Base-by-base conservation (phyloP, 2,113 vertebrate species). In the Ancistrus triradiatus region DNA sequence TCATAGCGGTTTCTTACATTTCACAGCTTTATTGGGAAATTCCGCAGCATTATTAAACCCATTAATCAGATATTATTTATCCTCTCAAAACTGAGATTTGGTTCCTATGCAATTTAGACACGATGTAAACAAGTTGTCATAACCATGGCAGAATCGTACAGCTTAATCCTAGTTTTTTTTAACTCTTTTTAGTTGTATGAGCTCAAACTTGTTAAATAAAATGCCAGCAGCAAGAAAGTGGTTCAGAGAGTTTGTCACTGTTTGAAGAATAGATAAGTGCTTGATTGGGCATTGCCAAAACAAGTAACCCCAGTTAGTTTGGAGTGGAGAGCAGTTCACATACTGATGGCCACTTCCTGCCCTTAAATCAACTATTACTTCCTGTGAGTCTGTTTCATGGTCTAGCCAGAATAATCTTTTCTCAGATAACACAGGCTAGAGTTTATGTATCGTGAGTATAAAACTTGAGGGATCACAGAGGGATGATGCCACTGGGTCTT, bases 281-380 rank as follows among this genome's bases (percentile, higher is more conserved):
- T 18, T 42, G 46, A 47, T 37, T 46, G 22, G 42, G 49, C 31
- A 15, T 37, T 66, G 69, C 66, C 69, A 72, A 71, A 60, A 68
- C 58, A 75, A 72, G 62, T 60, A 38, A 47, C 31, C 56, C 47
- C 40, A 22, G 35, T 42, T 17, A 27, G 61, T 57, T 13, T 47
- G 58, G 21, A 65, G 62, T 57, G 44, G 51, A 77, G 62, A 58
- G 64, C 21, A 78, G 71, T 80, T 82, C 73, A 66, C 69, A 70
- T 47, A 53, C 59, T 80, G 79, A 81, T 79, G 77, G 76, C 24
- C 77, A 78, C 77, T 84, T 88, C 79, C 79, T 74, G 60, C 76
- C 68, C 11, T 50, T 69, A 75, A 56, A 76, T 83, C 74, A 76
- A 73, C 78, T 73, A 7, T 74, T 75, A 68, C 77, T 77, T 76